phyloP scores from a whole-genome alignment of 2,113 vertebrate species.

The Pterophyllum scalare region DNA sequence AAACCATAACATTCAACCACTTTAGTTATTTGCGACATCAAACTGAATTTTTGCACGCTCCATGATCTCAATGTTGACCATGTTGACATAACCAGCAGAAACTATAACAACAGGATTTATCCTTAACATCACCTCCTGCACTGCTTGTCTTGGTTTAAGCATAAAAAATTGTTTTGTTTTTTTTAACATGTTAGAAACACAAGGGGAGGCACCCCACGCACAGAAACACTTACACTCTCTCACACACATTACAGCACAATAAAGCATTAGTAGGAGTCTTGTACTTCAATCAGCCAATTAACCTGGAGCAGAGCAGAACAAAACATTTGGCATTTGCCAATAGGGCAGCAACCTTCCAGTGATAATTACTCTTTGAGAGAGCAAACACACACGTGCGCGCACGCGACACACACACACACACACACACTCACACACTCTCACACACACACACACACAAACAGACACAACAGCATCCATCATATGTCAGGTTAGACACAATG shows the following conservation, averaged over 20 bases:
- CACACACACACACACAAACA: slow-evolving; percentile 10
- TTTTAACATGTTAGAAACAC: slow-evolving; percentile 4
- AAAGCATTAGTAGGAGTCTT: slow-evolving; percentile 56
- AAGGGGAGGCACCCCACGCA: not conserved
- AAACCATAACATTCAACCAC: not conserved
- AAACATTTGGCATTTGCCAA: slow-evolving; percentile 78
- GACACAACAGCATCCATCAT: slow-evolving; percentile 46
- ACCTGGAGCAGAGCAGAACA: slow-evolving; percentile 72
- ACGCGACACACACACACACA: slow-evolving; percentile 23
- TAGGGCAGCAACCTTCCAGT: slow-evolving; percentile 70
- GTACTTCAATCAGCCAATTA: slow-evolving; percentile 78
- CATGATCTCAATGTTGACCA: not conserved
- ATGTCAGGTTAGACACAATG: slow-evolving; percentile 57
- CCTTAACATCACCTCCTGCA: slow-evolving; percentile 21
- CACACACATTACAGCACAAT: slow-evolving; percentile 29
- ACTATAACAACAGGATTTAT: slow-evolving; percentile 19
- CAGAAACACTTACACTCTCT: not conserved
- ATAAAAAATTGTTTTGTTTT: slow-evolving; percentile 1
- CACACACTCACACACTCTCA: slow-evolving; percentile 18
- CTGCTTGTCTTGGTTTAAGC: slow-evolving; percentile 16
- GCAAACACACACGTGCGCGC: slow-evolving; percentile 16
- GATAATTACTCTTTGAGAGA: slow-evolving; percentile 70
- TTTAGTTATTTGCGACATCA: not conserved
- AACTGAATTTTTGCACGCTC: not conserved
- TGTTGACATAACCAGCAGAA: not conserved